Evolutionary conservation across 2,113 vertebrate genomes (phyloP).

Genomic region (Lampris incognitus): DNA sequence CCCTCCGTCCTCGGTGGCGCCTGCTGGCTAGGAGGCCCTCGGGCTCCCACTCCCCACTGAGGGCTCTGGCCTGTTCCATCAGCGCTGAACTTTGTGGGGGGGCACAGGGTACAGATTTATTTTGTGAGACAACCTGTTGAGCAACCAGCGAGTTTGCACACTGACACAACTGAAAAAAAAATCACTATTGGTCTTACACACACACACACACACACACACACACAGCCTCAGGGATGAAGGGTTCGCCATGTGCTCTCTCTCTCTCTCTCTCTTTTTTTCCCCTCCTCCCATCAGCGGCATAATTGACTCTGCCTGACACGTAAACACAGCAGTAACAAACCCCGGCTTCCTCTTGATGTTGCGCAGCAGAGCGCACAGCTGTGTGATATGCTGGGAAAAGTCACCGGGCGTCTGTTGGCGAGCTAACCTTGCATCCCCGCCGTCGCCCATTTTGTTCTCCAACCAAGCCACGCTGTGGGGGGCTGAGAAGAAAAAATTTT

Average conservation of each 20-base stretch:
- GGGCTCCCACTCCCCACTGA: conserved; percentile 48
- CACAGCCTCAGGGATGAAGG: conserved; percentile 32
- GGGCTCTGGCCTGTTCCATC: conserved; percentile 58
- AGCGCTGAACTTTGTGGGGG: conserved; percentile 5
- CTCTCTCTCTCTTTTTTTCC: not conserved
- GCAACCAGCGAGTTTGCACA: conserved; percentile 17
- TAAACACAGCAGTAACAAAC: conserved; percentile 61
- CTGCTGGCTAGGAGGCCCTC: conserved; percentile 63
- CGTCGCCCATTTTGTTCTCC: not conserved
- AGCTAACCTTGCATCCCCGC: conserved; percentile 1
- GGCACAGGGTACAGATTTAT: conserved; percentile 22
- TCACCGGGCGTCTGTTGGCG: conserved; percentile 17
- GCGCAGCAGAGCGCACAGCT: conserved; percentile 27
- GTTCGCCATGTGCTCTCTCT: conserved; percentile 22
- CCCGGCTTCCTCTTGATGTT: conserved; percentile 57
- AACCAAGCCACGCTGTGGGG: not conserved
- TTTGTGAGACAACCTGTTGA: conserved; percentile 59
- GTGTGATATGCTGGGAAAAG: conserved; percentile 44
- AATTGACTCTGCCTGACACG: conserved; percentile 67
- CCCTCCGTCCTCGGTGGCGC: conserved; percentile 72
- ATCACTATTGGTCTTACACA: conserved; percentile 3
- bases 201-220: conserved; percentile 11
- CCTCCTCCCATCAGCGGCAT: conserved; percentile 29
- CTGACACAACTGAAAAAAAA: conserved; percentile 32
- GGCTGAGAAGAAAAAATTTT: conserved; percentile 25